phyloP scores from a whole-genome alignment of 1,140 invertebrate genomes.

The Tetraneura akinire region DNA sequence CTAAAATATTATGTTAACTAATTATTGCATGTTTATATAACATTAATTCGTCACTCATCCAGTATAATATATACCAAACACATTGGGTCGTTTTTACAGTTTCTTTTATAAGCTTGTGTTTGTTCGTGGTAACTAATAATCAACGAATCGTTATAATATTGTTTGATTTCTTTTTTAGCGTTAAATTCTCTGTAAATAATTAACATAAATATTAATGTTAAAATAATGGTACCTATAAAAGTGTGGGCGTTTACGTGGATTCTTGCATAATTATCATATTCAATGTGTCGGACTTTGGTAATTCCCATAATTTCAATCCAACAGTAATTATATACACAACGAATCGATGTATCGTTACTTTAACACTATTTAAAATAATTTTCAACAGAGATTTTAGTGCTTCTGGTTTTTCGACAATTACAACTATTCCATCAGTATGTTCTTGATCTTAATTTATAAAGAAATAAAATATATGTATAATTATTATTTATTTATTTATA shows the following conservation, averaged over 20 bases:
- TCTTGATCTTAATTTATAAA: neutral
- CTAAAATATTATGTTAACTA: neutral
- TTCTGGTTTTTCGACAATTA: conserved; percentile 31
- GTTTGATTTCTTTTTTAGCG: conserved; percentile 33
- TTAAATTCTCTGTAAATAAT: conserved; percentile 15
- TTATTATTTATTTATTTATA: too few relatives aligned
- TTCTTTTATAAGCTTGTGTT: conserved; percentile 2
- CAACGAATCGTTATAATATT: conserved; percentile 27
- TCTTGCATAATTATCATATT: conserved; percentile 36
- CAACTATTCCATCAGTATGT: conserved; percentile 7
- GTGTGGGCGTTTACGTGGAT: conserved; percentile 9
- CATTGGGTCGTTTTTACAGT: neutral
- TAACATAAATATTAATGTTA: neutral
- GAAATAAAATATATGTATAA: too few relatives aligned
- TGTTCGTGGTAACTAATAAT: conserved; percentile 3
- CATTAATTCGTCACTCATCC: neutral
- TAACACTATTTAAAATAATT: conserved; percentile 20
- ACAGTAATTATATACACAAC: conserved; percentile 24
- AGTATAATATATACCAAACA: conserved; percentile 13
- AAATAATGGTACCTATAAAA: neutral
- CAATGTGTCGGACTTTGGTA: conserved; percentile 12
- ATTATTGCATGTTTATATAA: too few relatives aligned
- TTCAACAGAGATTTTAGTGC: conserved; percentile 3
- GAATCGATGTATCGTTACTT: neutral
- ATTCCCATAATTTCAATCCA: conserved; percentile 31